Percentiles rank a stretch among this genome's conserved stretches.
Evolutionary conservation across 1,140 invertebrate genomes (phyloP).

Genomic region (Lordiphosa stackelbergi): DNA sequence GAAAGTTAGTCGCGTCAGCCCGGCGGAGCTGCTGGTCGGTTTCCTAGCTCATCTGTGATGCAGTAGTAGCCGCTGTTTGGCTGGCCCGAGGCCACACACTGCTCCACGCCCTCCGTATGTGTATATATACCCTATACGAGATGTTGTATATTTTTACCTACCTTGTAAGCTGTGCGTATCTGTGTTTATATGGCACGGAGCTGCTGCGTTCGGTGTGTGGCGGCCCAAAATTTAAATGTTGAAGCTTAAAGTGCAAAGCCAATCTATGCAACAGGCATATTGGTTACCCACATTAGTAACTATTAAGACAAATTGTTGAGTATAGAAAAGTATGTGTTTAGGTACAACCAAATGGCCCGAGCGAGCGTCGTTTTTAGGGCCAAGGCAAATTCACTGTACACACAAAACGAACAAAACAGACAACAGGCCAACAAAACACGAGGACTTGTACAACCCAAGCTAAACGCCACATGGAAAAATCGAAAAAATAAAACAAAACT

Average conservation of each 20-base stretch:
- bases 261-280: constrained; percentile 23
- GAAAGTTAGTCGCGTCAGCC: constrained; percentile 33
- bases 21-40: constrained; percentile 62
- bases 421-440: constrained; percentile 15
- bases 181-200: constrained; percentile 9
- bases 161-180: constrained; percentile 44
- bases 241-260: constrained; percentile 55
- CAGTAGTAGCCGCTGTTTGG: constrained; percentile 43
- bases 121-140: constrained; percentile 18
- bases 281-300: constrained; percentile 37
- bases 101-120: constrained; percentile 9
- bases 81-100: constrained; percentile 21
- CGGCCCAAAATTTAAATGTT: constrained; percentile 57
- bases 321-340: constrained; percentile 51
- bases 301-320: constrained; percentile 67
- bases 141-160: constrained; percentile 53
- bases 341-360: constrained; percentile 42
- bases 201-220: constrained; percentile 39
- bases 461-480: constrained; percentile 26
- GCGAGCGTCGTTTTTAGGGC: constrained; percentile 13
- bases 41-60: constrained; percentile 46
- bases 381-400: constrained; percentile 52
- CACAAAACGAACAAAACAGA: constrained; percentile 28
- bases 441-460: constrained; percentile 30
- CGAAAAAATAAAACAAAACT: constrained; percentile 23